Conservation (phyloP, 2,888 invertebrate species). For the Anthrax anthrax region DNA sequence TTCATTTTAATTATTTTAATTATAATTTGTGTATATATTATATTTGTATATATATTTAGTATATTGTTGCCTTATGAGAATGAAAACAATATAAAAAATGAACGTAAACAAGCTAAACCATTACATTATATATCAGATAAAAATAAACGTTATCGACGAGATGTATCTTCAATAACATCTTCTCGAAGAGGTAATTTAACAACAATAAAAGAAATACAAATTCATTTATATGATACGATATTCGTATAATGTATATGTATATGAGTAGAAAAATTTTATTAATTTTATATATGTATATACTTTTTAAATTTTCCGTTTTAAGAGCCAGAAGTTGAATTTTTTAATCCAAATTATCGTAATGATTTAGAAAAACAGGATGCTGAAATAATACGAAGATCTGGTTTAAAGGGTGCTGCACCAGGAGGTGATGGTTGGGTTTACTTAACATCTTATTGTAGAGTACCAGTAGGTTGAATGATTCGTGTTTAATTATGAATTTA, state of each 20-base stretch:
- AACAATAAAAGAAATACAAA: no score
- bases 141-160: constrained; percentile 2
- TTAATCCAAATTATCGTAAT: constrained; percentile 51
- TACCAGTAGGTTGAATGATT: constrained; percentile 54
- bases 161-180: not conserved
- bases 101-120: constrained; percentile 8
- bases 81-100: constrained; percentile 9
- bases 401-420: constrained; percentile 50
- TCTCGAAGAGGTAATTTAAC: not conserved
- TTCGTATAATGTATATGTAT: no score
- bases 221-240: no score
- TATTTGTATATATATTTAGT: constrained; percentile 4
- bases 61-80: constrained; percentile 11
- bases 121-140: not conserved
- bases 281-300: no score
- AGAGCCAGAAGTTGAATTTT: constrained; percentile 55
- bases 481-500: no score
- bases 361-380: constrained; percentile 52
- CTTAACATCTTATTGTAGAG: constrained; percentile 73
- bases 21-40: not conserved
- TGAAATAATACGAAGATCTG: constrained; percentile 43
- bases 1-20: not conserved
- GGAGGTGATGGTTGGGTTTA: constrained; percentile 74
- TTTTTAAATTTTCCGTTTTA: no score
- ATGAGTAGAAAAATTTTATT: no score